Evolutionary conservation across 2,797 vertebrate species (phyloP).

Genomic region (Percopsis omiscomaycus): DNA sequence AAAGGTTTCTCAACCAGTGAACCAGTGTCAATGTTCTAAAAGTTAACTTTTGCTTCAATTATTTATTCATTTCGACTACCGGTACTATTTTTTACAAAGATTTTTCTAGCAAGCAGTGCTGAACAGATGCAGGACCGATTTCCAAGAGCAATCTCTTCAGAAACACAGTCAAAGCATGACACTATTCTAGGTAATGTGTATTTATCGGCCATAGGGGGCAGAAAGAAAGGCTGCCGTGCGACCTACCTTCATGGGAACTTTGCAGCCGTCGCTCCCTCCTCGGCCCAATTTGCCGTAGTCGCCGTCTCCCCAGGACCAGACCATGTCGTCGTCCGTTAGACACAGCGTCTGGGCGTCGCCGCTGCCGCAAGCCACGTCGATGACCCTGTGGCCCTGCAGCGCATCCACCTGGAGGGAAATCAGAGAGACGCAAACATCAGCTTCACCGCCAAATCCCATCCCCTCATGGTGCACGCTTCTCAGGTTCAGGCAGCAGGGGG

Average conservation of each 20-base stretch:
- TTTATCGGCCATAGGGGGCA: too few species aligned
- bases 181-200: too few species aligned
- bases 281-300: conserved; percentile 97
- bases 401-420: conserved; percentile 87
- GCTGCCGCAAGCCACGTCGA: conserved; percentile 95
- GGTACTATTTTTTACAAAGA: too few species aligned
- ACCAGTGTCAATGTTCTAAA: too few species aligned
- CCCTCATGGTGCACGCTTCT: not conserved
- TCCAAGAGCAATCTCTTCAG: too few species aligned
- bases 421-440: conserved; percentile 15
- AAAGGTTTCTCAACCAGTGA: too few species aligned
- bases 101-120: not conserved
- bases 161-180: too few species aligned
- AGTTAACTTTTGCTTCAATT: too few species aligned
- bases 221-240: conserved; percentile 1
- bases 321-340: conserved; percentile 95
- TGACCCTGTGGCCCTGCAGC: conserved; percentile 93
- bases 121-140: not conserved
- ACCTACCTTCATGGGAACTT: conserved; percentile 96
- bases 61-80: too few species aligned
- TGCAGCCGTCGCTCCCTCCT: conserved; percentile 97
- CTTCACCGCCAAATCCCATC: not conserved
- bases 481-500: not conserved
- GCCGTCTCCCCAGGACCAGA: conserved; percentile 99
- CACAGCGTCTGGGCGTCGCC: conserved; percentile 97